phyloP scores from a whole-genome alignment of 2,888 invertebrate species.

The Seira sanloemensis region DNA sequence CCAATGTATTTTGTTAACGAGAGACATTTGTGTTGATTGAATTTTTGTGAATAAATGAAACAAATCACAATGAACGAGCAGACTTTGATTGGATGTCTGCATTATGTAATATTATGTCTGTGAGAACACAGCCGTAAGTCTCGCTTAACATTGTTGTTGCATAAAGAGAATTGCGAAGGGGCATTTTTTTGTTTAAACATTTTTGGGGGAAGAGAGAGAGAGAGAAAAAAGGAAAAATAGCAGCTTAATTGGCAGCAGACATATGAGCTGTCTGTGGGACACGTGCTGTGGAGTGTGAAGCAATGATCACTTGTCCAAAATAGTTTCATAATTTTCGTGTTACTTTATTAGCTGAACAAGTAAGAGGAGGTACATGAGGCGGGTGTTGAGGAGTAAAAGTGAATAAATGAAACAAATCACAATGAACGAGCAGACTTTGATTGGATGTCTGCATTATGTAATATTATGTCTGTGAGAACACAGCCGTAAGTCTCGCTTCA shows the following conservation, averaged over 20 bases:
- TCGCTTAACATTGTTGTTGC: no score
- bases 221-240: background rate
- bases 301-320: conserved; percentile 46
- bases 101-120: background rate
- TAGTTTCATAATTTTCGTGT: conserved; percentile 37
- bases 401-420: no score
- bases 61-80: background rate
- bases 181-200: no score
- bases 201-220: no score
- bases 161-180: no score
- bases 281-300: conserved; percentile 51
- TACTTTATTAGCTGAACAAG: background rate
- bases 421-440: background rate
- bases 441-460: background rate
- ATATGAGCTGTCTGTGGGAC: conserved; percentile 39
- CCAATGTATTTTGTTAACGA: background rate
- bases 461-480: background rate
- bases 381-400: conserved; percentile 11
- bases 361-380: conserved; percentile 25
- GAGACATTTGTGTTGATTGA: background rate
- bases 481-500: background rate
- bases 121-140: no score
- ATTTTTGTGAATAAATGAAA: background rate
- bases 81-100: background rate
- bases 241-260: conserved; percentile 50